Evolutionary conservation across 2,888 invertebrate species (phyloP).

Genomic region (Candidula unifasciata): DNA sequence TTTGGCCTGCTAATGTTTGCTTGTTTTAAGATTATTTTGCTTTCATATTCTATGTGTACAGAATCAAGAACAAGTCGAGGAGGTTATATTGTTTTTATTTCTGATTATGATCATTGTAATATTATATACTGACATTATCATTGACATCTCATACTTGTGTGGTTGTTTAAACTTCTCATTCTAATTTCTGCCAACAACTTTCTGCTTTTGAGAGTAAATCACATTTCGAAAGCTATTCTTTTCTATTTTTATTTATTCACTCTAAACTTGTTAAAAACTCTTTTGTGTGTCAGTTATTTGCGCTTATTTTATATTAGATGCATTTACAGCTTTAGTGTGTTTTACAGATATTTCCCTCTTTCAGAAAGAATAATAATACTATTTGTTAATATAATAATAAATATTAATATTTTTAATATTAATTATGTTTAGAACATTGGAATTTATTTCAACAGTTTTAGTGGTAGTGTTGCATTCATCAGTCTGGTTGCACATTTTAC

Average conservation of each 20-base stretch:
- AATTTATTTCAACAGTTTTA: not conserved
- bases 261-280: not conserved
- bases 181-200: not conserved
- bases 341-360: no score
- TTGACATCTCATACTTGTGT: not conserved
- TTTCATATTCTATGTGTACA: slow-evolving; percentile 12
- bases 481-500: not conserved
- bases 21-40: not conserved
- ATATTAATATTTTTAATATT: not conserved
- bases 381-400: no score
- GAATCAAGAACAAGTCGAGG: slow-evolving; percentile 46
- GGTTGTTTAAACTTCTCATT: not conserved
- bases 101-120: not conserved
- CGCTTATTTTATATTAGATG: no score
- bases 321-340: no score
- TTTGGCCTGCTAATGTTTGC: not conserved
- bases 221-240: not conserved
- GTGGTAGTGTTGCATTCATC: not conserved
- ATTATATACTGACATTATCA: not conserved
- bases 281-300: no score
- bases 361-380: no score
- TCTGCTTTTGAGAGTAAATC: not conserved
- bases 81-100: slow-evolving; percentile 43
- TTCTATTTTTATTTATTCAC: not conserved
- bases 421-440: not conserved